Percentiles rank a stretch among this genome's conserved stretches.
Conservation (phyloP, 2,113 vertebrate genomes). For the Melanostigma gelatinosum region DNA sequence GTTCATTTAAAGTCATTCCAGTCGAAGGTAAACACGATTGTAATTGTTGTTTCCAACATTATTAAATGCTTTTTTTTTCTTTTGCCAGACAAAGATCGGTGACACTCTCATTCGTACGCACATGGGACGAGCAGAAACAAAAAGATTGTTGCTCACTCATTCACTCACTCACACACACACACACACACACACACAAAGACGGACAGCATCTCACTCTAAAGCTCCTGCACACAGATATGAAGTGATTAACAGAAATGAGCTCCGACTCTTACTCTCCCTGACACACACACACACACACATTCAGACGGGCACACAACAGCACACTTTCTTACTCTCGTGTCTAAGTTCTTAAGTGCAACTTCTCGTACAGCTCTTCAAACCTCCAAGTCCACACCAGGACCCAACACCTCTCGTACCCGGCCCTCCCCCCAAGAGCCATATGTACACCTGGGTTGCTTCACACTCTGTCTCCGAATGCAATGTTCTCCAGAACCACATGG, state of each 20-base stretch:
- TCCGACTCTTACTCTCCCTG: slow-evolving; percentile 13
- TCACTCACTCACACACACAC: neutral
- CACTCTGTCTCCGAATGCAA: neutral
- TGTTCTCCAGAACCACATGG: neutral
- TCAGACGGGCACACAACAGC: slow-evolving; percentile 24
- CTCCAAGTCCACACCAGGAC: slow-evolving; percentile 20
- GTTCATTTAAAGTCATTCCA: slow-evolving; percentile 87
- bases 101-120: slow-evolving; percentile 47
- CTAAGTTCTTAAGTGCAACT: slow-evolving; percentile 79
- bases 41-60: slow-evolving; percentile 85
- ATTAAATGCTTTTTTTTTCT: slow-evolving; percentile 85
- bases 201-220: slow-evolving; percentile 40
- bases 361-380: slow-evolving; percentile 33
- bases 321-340: slow-evolving; percentile 60
- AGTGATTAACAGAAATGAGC: slow-evolving; percentile 52
- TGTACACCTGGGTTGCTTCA: slow-evolving; percentile 59
- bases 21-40: slow-evolving; percentile 88
- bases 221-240: slow-evolving; percentile 53
- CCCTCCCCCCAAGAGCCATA: slow-evolving; percentile 55
- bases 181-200: slow-evolving; percentile 13
- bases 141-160: slow-evolving; percentile 14
- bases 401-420: slow-evolving; percentile 11
- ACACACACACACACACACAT: slow-evolving; percentile 35
- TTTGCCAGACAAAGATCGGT: slow-evolving; percentile 74
- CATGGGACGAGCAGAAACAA: slow-evolving; percentile 53